Conservation (phyloP, 2,888 invertebrate species). For the Lasioglossum vierecki region DNA sequence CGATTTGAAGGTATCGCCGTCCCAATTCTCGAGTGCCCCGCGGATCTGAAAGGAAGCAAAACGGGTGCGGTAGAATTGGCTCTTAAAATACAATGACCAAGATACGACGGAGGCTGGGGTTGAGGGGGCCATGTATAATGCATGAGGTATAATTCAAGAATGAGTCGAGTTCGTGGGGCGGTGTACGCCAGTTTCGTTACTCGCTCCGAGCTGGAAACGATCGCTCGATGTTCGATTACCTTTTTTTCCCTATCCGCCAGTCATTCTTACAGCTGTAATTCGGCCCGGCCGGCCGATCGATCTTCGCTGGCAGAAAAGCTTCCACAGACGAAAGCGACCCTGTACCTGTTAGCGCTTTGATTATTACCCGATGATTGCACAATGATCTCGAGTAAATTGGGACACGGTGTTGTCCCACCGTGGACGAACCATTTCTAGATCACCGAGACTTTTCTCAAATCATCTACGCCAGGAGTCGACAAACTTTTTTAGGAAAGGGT, state of each 20-base stretch:
- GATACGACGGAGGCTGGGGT: constrained; percentile 16
- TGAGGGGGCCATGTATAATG: constrained; percentile 63
- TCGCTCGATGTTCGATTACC: constrained; percentile 47
- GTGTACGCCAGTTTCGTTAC: constrained; percentile 35
- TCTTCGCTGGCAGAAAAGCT: constrained; percentile 10
- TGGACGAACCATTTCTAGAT: neutral
- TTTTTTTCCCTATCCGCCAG: constrained; percentile 15
- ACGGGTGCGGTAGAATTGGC: constrained; percentile 59
- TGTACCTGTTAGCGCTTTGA: neutral
- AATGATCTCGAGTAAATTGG: neutral
- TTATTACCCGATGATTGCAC: neutral
- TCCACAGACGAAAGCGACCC: neutral
- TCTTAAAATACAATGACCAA: constrained; percentile 72
- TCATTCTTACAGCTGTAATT: constrained; percentile 1
- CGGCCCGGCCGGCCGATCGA: neutral
- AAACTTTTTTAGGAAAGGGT: too few species aligned
- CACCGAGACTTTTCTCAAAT: neutral
- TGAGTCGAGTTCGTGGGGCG: constrained; percentile 27
- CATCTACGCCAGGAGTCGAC: too few species aligned
- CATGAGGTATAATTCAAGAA: constrained; percentile 57
- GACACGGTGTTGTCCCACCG: neutral
- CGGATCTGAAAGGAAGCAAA: constrained; percentile 78
- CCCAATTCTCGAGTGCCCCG: constrained; percentile 79
- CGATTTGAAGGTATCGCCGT: constrained; percentile 77
- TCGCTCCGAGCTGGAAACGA: constrained; percentile 28